These are phyloP conservation scores for Coenobita brevimanus DNA, from an alignment of 1,140 invertebrate genomes.

Conservation along the genomic window DNA sequence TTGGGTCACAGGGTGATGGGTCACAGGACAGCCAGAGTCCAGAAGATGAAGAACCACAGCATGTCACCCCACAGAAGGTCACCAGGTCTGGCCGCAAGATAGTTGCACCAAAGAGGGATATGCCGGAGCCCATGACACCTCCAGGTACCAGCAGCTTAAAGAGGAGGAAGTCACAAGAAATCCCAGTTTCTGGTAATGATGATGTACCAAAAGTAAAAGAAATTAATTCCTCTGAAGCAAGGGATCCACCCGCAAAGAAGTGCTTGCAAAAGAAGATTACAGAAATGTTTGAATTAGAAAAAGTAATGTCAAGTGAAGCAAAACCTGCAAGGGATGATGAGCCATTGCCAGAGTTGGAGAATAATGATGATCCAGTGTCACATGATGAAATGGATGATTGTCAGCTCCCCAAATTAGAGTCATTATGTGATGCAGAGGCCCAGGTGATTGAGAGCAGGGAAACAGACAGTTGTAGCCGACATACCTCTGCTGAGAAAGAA, in stretches of 20 bases:
- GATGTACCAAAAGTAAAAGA: not conserved
- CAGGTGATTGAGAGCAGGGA: too few species aligned
- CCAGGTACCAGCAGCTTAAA: constrained; percentile 24
- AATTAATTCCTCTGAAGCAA: not conserved
- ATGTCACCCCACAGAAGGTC: constrained; percentile 55
- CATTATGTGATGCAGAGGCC: not conserved
- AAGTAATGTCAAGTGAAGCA: not conserved
- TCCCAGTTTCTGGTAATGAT: not conserved
- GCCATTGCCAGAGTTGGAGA: constrained; percentile 16
- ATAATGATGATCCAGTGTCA: not conserved
- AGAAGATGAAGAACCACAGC: not conserved
- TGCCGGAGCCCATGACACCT: constrained; percentile 69
- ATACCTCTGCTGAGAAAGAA: not conserved
- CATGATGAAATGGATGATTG: not conserved
- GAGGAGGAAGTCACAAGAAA: constrained; percentile 13
- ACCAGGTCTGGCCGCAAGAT: constrained; percentile 68
- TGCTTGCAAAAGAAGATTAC: constrained; percentile 53
- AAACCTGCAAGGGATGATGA: not conserved
- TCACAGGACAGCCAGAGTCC: not conserved
- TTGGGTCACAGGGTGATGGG: not conserved
- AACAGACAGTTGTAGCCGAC: not conserved
- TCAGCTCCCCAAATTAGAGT: not conserved
- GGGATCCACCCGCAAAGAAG: constrained; percentile 1
- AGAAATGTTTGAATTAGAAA: constrained; percentile 41
- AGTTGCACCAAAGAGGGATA: constrained; percentile 67